Evolutionary conservation across 2,797 vertebrate genomes (phyloP), one percentile per base, ranked within the genome.

Genomic region (Falco naumanni): DNA sequence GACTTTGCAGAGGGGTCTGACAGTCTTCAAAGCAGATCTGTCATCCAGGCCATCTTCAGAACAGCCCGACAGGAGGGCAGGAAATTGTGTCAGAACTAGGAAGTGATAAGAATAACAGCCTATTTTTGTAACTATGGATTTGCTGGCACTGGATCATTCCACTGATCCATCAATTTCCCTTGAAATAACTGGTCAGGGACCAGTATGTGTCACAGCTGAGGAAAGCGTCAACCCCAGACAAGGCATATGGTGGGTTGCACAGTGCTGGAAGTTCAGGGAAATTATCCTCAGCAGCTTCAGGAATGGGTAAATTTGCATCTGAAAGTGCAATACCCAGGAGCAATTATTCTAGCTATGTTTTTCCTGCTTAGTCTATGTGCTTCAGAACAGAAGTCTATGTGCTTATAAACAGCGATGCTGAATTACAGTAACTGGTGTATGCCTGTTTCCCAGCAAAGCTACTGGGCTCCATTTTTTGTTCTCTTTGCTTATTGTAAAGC

Each of bases 41-140:
- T 96, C 96, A 94, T 85, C 84, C 76, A 82, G 41, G 75, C 47
- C 2, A 25, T 93, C 92, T 80, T 80, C 87, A 64, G 65, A 90
- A 78, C 65, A 96, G 81, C 31, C 69, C 56, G 61, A 89, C 12
- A 10, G 84, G 74, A 92, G 84, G 37, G 45, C 91, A 97, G 96
- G 96, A 97, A 97, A 94, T 96, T 80, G 59, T 88, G 70, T 95
- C 80, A 88, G 72, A 90, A 68, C 60, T 75, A 87, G 96, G 96
- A 97, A 97, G 95, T 22, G 1, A 33, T 74, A 95, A 86, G 82
- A 96, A 96, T 91, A 94, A 95, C 90, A 82, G 63, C 34, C 84
- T 96, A 87, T 96, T 97, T 96, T 94, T 93, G 69, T 81, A 87
- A 22, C 70, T 50, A 48, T 60, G 70, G 24, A 68, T 90, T 93